Percentiles rank a stretch among this genome's conserved stretches.
These are phyloP conservation scores for Zosterops lateralis DNA, from an alignment of 2,113 vertebrate species.

Conservation along the genomic window DNA sequence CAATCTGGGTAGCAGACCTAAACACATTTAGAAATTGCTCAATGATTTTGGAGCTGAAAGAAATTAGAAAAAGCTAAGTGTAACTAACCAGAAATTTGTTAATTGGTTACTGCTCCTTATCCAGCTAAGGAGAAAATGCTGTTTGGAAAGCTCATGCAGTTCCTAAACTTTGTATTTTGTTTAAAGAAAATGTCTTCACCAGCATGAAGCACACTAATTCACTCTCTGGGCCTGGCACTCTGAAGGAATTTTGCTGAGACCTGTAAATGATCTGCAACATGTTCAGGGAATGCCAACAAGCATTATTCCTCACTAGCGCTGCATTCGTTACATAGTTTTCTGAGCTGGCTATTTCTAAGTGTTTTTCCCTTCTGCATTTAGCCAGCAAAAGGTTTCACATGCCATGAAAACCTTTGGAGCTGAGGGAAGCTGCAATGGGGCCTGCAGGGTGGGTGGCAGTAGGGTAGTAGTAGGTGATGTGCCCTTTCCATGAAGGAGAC, in stretches of 20 bases:
- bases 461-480: rapidly evolving
- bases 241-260: conserved; percentile 29
- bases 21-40: not conserved
- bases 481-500: rapidly evolving
- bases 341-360: not conserved
- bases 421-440: not conserved
- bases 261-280: conserved; percentile 27
- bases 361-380: not conserved
- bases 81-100: conserved; percentile 2
- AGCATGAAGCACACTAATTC: not conserved
- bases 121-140: not conserved
- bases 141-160: not conserved
- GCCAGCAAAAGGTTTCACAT: not conserved
- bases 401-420: not conserved
- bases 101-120: not conserved
- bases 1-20: not conserved
- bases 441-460: rapidly evolving
- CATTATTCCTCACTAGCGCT: not conserved
- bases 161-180: not conserved
- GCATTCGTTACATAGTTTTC: conserved; percentile 6
- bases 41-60: not conserved
- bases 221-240: not conserved
- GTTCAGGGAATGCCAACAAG: conserved; percentile 18
- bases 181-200: not conserved
- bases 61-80: not conserved